These are phyloP conservation scores for Formica selysi DNA, from an alignment of 1,140 invertebrate genomes.

Conservation along the genomic window DNA sequence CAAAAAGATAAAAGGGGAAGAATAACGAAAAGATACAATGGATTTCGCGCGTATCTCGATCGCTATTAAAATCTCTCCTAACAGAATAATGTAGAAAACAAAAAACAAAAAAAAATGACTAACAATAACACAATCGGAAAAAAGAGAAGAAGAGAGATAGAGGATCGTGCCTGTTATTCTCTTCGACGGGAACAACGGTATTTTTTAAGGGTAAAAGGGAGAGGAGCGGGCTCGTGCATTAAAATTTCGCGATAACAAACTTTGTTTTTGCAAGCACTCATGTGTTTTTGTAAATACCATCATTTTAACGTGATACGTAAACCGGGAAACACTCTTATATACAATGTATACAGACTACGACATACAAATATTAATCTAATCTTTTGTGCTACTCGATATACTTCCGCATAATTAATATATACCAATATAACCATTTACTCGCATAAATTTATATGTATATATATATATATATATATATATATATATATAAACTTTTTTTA, in stretches of 20 bases:
- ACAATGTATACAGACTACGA: slow-evolving; percentile 78
- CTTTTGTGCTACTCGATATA: slow-evolving; percentile 77
- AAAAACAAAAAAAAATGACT: neutral
- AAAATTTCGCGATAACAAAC: slow-evolving; percentile 42
- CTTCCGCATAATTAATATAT: slow-evolving; percentile 68
- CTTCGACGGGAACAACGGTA: neutral
- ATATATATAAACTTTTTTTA: slow-evolving; percentile 62
- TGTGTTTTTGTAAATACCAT: slow-evolving; percentile 49
- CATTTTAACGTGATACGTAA: slow-evolving; percentile 66
- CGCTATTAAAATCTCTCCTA: too few species aligned
- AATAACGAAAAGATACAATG: neutral
- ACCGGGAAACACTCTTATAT: slow-evolving; percentile 67
- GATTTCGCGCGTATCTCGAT: neutral
- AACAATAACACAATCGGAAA: neutral
- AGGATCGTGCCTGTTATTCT: slow-evolving; percentile 10
- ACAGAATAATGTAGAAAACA: neutral
- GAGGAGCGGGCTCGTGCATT: neutral
- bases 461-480: too few species aligned
- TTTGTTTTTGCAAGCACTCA: slow-evolving; percentile 35
- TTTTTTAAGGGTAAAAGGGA: slow-evolving; percentile 7
- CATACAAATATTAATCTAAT: slow-evolving; percentile 79
- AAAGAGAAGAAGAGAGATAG: neutral
- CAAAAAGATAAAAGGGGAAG: neutral
- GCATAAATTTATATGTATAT: slow-evolving; percentile 33
- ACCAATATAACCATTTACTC: slow-evolving; percentile 55